These are phyloP conservation scores for Eristalis intricaria DNA, from an alignment of 2,888 invertebrate species.

Conservation along the genomic window DNA sequence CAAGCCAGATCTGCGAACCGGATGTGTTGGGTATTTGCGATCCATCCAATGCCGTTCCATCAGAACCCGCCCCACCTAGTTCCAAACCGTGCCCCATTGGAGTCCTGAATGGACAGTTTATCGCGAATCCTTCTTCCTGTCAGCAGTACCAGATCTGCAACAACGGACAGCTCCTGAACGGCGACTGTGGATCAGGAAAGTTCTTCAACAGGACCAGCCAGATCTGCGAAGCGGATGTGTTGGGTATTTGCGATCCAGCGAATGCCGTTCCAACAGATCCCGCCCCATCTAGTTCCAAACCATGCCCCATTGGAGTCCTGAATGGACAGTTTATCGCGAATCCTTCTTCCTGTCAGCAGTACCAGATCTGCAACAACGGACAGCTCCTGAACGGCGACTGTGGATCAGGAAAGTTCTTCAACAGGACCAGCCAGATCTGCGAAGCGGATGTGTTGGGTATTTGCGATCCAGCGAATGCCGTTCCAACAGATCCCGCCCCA, in stretches of 20 bases:
- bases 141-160: constrained; percentile 43
- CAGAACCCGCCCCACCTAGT: constrained; percentile 11
- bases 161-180: constrained; percentile 23
- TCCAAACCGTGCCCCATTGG: constrained; percentile 23
- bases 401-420: constrained; percentile 31
- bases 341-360: constrained; percentile 18
- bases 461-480: background rate
- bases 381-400: constrained; percentile 29
- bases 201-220: constrained; percentile 19
- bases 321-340: constrained; percentile 6
- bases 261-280: background rate
- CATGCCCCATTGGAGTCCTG: background rate
- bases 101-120: constrained; percentile 48
- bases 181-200: constrained; percentile 45
- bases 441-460: background rate
- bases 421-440: constrained; percentile 37
- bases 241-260: background rate
- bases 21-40: background rate
- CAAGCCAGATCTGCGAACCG: constrained; percentile 15
- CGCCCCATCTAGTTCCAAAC: background rate
- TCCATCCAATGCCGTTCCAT: background rate
- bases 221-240: constrained; percentile 15
- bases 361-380: constrained; percentile 45
- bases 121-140: constrained; percentile 44
- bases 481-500: background rate